Conservation (phyloP, 2,888 invertebrate species). For the Cryptocephalus moraei region DNA sequence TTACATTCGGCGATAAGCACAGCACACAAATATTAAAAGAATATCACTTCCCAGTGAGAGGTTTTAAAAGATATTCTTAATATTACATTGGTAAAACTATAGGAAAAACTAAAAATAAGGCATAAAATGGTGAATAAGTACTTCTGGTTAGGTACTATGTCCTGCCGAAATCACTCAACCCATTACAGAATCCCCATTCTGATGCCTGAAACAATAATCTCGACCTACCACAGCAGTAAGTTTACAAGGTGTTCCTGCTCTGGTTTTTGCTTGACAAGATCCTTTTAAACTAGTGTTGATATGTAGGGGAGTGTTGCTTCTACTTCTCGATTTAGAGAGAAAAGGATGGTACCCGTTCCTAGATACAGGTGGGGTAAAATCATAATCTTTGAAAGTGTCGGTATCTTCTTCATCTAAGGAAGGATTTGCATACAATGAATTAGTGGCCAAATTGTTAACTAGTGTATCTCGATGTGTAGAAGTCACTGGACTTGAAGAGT, state of each 20-base stretch:
- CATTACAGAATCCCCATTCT: slow-evolving; percentile 33
- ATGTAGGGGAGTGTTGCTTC: slow-evolving; percentile 31
- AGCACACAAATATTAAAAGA: no score
- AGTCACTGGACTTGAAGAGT: background rate
- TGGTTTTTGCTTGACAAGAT: slow-evolving; percentile 30
- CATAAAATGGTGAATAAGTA: no score
- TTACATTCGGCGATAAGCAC: no score
- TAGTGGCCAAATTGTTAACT: background rate
- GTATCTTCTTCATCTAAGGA: background rate
- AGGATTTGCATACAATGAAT: no score
- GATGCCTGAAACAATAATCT: slow-evolving; percentile 34
- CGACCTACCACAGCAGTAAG: slow-evolving; percentile 27
- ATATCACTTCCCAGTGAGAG: no score
- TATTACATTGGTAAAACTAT: no score
- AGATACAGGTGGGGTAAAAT: slow-evolving; percentile 30
- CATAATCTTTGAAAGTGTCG: slow-evolving; percentile 14
- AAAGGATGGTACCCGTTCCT: slow-evolving; percentile 21
- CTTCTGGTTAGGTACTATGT: no score
- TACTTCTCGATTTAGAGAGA: slow-evolving; percentile 22
- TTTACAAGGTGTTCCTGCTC: slow-evolving; percentile 34
- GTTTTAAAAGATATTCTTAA: no score
- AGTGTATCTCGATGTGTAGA: background rate
- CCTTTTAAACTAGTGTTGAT: slow-evolving; percentile 21
- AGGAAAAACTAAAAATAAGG: no score
- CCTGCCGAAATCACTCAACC: slow-evolving; percentile 10